These are phyloP conservation scores for Brachionus rubens DNA, from an alignment of 1,140 invertebrate species.

Conservation along the genomic window DNA sequence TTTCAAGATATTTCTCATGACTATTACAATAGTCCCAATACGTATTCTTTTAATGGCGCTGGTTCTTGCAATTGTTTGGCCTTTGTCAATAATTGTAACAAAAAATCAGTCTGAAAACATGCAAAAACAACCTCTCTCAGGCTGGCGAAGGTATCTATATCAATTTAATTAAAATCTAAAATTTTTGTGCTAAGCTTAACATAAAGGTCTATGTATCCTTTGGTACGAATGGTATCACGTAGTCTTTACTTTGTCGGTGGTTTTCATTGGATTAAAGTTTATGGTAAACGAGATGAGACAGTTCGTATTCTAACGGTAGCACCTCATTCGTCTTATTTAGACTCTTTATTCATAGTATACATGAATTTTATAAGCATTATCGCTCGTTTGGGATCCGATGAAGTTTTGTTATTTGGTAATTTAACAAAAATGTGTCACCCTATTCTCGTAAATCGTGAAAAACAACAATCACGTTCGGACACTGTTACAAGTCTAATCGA, in stretches of 20 bases:
- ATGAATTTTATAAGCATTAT: slow-evolving; percentile 75
- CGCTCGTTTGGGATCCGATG: slow-evolving; percentile 71
- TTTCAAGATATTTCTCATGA: slow-evolving; percentile 32
- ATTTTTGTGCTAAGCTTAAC: background rate
- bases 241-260: slow-evolving; percentile 59
- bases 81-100: background rate
- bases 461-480: slow-evolving; percentile 82
- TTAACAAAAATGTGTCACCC: slow-evolving; percentile 89
- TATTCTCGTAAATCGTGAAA: slow-evolving; percentile 85
- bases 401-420: slow-evolving; percentile 77
- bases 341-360: slow-evolving; percentile 76
- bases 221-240: background rate
- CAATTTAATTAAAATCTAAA: background rate
- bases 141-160: slow-evolving; percentile 22
- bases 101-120: background rate
- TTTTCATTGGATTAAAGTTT: slow-evolving; percentile 72
- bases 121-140: slow-evolving; percentile 10
- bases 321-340: slow-evolving; percentile 85
- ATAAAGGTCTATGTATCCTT: slow-evolving; percentile 36
- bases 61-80: slow-evolving; percentile 9
- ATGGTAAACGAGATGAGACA: slow-evolving; percentile 69
- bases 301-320: slow-evolving; percentile 79
- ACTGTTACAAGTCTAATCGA: slow-evolving; percentile 85
- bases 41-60: background rate
- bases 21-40: slow-evolving; percentile 26